Evolutionary conservation across 1,140 invertebrate species (phyloP).

Genomic region (Acromyrmex charruanus): DNA sequence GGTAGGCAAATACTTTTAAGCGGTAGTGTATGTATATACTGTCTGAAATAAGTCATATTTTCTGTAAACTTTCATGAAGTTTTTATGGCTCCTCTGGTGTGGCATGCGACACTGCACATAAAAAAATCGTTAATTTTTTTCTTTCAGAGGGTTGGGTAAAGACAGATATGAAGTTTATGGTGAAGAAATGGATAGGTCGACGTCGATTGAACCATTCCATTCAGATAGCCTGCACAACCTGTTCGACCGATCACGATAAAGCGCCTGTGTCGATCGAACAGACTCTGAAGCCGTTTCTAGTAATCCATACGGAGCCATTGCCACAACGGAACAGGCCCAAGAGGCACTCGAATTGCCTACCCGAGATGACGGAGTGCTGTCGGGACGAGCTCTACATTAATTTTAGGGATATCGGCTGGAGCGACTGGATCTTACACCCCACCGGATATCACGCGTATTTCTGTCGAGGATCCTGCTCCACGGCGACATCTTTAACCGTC

Average conservation of each 20-base stretch:
- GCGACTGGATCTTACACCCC: slow-evolving; percentile 94
- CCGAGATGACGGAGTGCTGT: slow-evolving; percentile 92
- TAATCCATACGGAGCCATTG: slow-evolving; percentile 89
- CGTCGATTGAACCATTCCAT: slow-evolving; percentile 89
- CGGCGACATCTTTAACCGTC: slow-evolving; percentile 89
- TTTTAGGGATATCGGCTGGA: slow-evolving; percentile 95
- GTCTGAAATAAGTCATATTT: background rate
- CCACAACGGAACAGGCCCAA: slow-evolving; percentile 88
- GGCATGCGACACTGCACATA: background rate
- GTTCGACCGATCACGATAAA: slow-evolving; percentile 88
- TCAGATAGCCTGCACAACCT: slow-evolving; percentile 92
- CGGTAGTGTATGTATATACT: background rate
- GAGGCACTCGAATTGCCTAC: slow-evolving; percentile 90
- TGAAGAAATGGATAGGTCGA: slow-evolving; percentile 91
- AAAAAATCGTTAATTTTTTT: slow-evolving; percentile 43
- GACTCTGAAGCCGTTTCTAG: slow-evolving; percentile 91
- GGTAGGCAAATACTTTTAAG: too few relatives aligned
- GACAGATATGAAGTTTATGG: slow-evolving; percentile 91
- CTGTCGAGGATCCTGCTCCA: slow-evolving; percentile 92
- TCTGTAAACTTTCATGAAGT: background rate
- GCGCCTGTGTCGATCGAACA: slow-evolving; percentile 89
- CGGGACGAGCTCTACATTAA: slow-evolving; percentile 93
- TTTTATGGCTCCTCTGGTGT: background rate
- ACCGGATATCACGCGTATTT: slow-evolving; percentile 94
- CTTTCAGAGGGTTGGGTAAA: slow-evolving; percentile 92